Evolutionary conservation across 2,888 invertebrate genomes (phyloP).

Genomic region (Biston betularia): DNA sequence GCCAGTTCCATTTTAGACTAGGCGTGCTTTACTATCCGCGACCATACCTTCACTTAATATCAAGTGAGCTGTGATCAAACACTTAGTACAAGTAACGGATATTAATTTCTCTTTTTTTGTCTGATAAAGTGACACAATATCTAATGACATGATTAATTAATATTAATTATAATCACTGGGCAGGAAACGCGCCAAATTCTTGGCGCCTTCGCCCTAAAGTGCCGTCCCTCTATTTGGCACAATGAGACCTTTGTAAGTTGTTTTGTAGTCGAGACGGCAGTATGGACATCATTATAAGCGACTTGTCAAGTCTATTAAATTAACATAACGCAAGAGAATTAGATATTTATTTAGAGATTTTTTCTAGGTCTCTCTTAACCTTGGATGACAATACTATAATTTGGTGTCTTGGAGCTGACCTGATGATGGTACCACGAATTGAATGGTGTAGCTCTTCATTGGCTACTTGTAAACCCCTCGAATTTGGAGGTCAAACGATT

Average conservation of each 20-base stretch:
- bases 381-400: no score
- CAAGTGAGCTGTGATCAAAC: no score
- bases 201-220: slow-evolving; percentile 42
- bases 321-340: background rate
- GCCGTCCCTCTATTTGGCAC: slow-evolving; percentile 58
- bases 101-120: no score
- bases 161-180: slow-evolving; percentile 22
- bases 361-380: background rate
- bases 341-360: background rate
- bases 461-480: no score
- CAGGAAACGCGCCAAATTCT: slow-evolving; percentile 38
- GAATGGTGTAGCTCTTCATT: no score
- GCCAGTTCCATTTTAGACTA: no score
- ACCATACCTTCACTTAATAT: no score
- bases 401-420: no score
- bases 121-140: background rate
- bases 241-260: slow-evolving; percentile 53
- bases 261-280: slow-evolving; percentile 15
- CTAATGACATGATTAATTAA: slow-evolving; percentile 7
- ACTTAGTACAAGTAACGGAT: no score
- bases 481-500: no score
- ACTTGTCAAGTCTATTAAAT: slow-evolving; percentile 15
- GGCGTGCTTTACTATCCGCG: no score
- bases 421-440: no score
- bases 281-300: slow-evolving; percentile 19